phyloP scores from a whole-genome alignment of 2,113 vertebrate genomes.

The Himantopus leucocephalus region DNA sequence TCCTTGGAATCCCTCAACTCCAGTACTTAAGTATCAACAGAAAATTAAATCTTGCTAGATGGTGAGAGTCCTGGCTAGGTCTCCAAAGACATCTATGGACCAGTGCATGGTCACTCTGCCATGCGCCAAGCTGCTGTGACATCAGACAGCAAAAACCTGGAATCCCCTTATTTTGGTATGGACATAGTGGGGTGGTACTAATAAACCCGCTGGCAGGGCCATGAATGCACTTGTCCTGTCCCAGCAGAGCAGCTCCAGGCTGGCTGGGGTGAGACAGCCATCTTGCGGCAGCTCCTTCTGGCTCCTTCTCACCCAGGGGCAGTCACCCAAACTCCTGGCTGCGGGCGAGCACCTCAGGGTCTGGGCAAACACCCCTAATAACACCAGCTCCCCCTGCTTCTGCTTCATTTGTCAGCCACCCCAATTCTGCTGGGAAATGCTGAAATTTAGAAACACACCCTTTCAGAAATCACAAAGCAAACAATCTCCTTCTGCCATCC shows the following conservation, averaged over 20 bases:
- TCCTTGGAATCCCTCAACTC: not conserved
- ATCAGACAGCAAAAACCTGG: not conserved
- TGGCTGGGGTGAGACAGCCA: not conserved
- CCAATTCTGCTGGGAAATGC: not conserved
- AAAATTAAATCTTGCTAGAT: not conserved
- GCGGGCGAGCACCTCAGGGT: fast-evolving
- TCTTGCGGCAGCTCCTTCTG: not conserved
- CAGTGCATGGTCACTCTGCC: not conserved
- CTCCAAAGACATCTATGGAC: not conserved
- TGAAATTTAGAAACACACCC: not conserved
- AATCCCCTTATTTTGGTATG: not conserved
- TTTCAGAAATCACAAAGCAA: not conserved
- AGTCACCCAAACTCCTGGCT: not conserved
- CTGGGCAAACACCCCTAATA: not conserved
- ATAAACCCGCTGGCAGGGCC: not conserved
- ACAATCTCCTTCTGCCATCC: not conserved
- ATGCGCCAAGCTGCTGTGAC: not conserved
- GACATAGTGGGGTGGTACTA: not conserved
- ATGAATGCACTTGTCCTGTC: not conserved
- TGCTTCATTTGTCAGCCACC: not conserved
- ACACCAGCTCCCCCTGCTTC: not conserved
- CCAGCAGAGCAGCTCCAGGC: not conserved
- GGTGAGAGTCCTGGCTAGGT: not conserved
- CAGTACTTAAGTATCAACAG: not conserved
- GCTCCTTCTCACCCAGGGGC: not conserved